Base-by-base conservation (phyloP, 2,113 vertebrate genomes). In the Abramis brama region DNA sequence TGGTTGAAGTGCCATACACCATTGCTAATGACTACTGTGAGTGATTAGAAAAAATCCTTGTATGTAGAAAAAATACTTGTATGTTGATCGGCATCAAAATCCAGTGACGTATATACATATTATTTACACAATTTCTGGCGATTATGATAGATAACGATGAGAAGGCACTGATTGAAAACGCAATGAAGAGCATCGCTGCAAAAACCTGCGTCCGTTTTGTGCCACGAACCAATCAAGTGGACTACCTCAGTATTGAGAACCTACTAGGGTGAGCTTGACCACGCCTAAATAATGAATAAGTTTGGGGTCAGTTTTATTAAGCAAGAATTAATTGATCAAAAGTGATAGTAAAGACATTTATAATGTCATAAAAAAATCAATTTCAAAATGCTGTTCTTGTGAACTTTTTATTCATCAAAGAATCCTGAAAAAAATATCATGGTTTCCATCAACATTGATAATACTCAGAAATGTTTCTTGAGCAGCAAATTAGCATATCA, bases 171-270 rank as follows among this genome's bases (percentile, higher is more conserved):
- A 91, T 91, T 52, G 0, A 60, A 25, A 62, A 2, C 9, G 89
- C 85, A 12, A 91, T 91, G 89, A 74, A 85, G 12, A 78, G 21
- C 3, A 88, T 90, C 27, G 66, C 86, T 71, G 47, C 55, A 27
- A 88, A 86, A 83, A 90, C 89, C 64, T 90, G 90, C 10, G 1
- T 91, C 71, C 87, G 86, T 39, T 90, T 91, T 36, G 86, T 91
- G 12, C 87, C 87, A 13, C 25, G 60, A 12, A 36, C 3, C 2
- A 78, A 43, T 17, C 87, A 91, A 86, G 6, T 15, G 1, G 89
- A 91, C 87, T 89, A 85, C 87, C 60, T 92, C 59, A 85, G 62
- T 43, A 88, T 90, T 62, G 33, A 85, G 86, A 90, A 52, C 55
- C 15, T 47, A 30, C 1, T 21, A 59, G 89, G 86, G 85, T 88